Conservation (phyloP, 2,113 vertebrate genomes). For the Hassar affinis region DNA sequence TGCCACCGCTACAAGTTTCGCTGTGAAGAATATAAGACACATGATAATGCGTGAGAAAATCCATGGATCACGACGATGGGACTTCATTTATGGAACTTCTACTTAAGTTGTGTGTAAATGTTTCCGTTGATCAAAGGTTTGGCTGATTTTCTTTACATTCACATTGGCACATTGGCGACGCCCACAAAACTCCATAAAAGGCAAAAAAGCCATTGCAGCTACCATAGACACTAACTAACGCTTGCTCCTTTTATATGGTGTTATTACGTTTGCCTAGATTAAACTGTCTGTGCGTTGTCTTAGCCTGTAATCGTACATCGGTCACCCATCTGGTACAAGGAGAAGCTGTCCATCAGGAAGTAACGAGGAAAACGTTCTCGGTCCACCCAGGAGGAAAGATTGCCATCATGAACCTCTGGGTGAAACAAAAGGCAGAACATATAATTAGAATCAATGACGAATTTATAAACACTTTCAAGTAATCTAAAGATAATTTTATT, state of each 20-base stretch:
- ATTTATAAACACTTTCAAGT: not conserved
- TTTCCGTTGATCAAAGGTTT: not conserved
- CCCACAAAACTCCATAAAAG: not conserved
- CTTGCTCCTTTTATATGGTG: not conserved
- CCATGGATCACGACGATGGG: too few relatives aligned
- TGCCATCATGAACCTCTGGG: conserved; percentile 81
- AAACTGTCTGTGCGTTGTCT: not conserved
- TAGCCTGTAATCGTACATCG: conserved; percentile 70
- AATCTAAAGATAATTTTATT: not conserved
- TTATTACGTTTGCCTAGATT: not conserved
- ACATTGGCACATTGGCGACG: too few relatives aligned
- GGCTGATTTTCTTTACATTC: not conserved
- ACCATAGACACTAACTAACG: not conserved
- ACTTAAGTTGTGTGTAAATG: not conserved
- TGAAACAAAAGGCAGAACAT: not conserved
- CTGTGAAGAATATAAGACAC: conserved; percentile 61
- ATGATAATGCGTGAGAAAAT: not conserved
- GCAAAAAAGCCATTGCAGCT: not conserved
- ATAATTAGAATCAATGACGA: too few relatives aligned
- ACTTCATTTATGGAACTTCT: not conserved
- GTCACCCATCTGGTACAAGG: conserved; percentile 88
- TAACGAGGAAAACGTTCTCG: conserved; percentile 86
- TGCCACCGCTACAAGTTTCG: conserved; percentile 85
- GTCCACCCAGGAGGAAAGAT: conserved; percentile 85
- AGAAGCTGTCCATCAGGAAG: conserved; percentile 82